Evolutionary conservation across 1,140 invertebrate species (phyloP).

Genomic region (Chironomus tepperi): DNA sequence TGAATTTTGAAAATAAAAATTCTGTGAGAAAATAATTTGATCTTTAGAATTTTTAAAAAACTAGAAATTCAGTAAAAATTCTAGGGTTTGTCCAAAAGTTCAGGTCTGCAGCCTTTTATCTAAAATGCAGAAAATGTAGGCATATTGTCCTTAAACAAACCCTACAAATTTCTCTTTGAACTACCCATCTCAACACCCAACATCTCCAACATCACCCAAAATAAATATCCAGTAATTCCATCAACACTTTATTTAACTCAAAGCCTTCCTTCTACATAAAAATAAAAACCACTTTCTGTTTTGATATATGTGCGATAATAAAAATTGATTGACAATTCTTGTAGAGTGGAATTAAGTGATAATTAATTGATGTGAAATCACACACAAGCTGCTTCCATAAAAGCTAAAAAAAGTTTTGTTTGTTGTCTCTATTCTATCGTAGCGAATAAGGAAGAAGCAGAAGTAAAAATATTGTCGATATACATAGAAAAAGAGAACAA

Average conservation of each 20-base stretch:
- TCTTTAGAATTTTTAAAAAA: no score
- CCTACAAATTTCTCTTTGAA: no score
- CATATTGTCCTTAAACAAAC: no score
- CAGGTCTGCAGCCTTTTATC: no score
- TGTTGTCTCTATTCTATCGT: neutral
- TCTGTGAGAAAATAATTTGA: no score
- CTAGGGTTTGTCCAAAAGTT: no score
- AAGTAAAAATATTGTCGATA: neutral
- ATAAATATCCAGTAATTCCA: neutral
- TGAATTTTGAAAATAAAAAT: no score
- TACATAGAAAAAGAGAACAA: neutral
- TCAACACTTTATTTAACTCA: neutral
- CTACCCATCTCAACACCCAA: no score
- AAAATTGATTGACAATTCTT: constrained; percentile 2
- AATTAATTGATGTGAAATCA: neutral
- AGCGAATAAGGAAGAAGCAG: neutral
- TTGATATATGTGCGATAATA: neutral
- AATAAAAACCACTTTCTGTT: no score
- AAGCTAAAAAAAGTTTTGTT: neutral
- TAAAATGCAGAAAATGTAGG: no score
- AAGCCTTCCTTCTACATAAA: neutral
- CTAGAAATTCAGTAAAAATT: no score
- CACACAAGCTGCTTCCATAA: neutral
- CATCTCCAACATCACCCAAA: no score
- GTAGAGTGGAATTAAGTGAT: constrained; percentile 12